A percentile compares a stretch with the other conserved stretches of the same genome.
phyloP scores from a whole-genome alignment of 37 sponge, comb jelly and placozoan species.

The Halichondria panicea region DNA sequence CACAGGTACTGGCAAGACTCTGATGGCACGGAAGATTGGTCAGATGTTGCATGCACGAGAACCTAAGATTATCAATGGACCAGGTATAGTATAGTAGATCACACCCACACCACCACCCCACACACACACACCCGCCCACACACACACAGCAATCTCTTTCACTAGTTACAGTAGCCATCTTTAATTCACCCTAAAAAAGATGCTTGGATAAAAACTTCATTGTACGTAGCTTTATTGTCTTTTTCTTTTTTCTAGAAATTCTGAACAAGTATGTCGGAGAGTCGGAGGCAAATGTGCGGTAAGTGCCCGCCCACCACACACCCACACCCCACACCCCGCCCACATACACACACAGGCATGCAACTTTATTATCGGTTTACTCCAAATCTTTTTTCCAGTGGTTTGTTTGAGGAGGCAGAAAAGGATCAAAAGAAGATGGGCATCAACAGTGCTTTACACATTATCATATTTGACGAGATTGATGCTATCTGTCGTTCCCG shows the following conservation, averaged over 20 bases:
- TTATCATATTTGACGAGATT: constrained; percentile 99
- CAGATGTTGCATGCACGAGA: constrained; percentile 97
- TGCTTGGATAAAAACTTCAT: not conserved
- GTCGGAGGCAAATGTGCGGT: constrained; percentile 97
- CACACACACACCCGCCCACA: not conserved
- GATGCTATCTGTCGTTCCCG: constrained; percentile 98
- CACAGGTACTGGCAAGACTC: constrained; percentile 95
- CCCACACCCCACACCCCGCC: not conserved
- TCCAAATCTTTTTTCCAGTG: constrained; percentile 36
- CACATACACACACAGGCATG: not conserved
- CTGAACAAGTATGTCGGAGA: constrained; percentile 98
- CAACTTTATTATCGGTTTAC: not conserved
- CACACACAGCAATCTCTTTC: not conserved
- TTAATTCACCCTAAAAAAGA: too few relatives aligned
- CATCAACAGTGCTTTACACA: constrained; percentile 91
- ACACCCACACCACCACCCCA: not conserved
- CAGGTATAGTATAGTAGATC: constrained; percentile 42
- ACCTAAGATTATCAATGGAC: constrained; percentile 96
- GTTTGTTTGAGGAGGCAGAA: constrained; percentile 95
- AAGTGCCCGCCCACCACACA: not conserved
- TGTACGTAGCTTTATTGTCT: not conserved
- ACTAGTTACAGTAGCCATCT: too few relatives aligned
- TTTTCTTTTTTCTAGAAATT: constrained; percentile 62
- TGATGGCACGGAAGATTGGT: constrained; percentile 99
- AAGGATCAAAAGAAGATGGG: constrained; percentile 92